A percentile compares a stretch with the other conserved stretches of the same genome.
phyloP scores from a whole-genome alignment of 2,888 invertebrate species.

The Dinocampus coccinellae region DNA sequence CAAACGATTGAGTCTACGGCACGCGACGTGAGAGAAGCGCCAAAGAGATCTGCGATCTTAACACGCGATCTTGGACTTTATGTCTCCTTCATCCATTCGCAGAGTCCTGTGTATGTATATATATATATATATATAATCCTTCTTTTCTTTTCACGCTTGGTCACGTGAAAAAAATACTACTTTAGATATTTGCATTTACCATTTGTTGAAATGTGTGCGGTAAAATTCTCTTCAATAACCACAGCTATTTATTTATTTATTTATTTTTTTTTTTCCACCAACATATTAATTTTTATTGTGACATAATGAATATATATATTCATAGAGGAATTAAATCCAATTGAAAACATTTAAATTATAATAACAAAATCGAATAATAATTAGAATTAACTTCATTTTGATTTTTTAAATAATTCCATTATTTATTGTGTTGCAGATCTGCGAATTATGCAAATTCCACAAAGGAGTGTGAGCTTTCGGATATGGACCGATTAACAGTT shows the following conservation, averaged over 20 bases:
- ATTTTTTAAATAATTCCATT: too few species aligned
- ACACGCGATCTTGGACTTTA: conserved; percentile 44
- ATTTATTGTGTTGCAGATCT: conserved; percentile 76
- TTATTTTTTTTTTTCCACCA: too few species aligned
- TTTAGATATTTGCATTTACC: conserved; percentile 49
- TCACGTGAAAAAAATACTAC: neutral
- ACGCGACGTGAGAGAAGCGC: conserved; percentile 43
- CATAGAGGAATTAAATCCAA: too few species aligned
- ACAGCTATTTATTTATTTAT: neutral
- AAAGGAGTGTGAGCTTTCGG: conserved; percentile 88
- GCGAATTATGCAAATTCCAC: conserved; percentile 90
- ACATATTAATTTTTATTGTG: too few species aligned
- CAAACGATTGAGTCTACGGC: conserved; percentile 25
- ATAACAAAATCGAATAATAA: too few species aligned
- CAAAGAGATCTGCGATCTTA: conserved; percentile 39
- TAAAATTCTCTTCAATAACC: conserved; percentile 39
- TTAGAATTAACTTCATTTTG: too few species aligned
- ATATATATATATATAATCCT: neutral
- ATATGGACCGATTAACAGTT: conserved; percentile 91
- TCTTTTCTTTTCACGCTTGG: neutral
- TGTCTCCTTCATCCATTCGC: conserved; percentile 24
- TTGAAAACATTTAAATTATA: too few species aligned
- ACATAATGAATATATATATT: too few species aligned
- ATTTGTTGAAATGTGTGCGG: conserved; percentile 45
- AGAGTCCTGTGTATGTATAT: neutral